phyloP scores from a whole-genome alignment of 2,797 vertebrate species.

The Syngnathus rostellatus region DNA sequence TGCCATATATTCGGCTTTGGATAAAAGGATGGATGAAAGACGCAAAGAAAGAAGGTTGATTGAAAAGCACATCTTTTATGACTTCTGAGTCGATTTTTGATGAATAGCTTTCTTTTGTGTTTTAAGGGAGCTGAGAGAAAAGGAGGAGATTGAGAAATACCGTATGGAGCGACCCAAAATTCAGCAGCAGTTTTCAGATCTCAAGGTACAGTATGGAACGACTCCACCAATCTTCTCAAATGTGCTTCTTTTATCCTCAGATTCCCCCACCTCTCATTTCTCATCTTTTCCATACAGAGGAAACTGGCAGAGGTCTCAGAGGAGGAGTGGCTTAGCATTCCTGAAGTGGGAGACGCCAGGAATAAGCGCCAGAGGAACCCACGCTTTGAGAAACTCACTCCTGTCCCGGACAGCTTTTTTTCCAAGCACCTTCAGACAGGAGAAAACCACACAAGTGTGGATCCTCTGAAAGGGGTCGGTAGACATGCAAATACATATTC shows the following conservation, averaged over 20 bases:
- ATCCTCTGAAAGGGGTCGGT: conserved; percentile 88
- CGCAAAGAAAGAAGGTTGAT: conserved; percentile 89
- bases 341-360: conserved; percentile 93
- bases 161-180: conserved; percentile 98
- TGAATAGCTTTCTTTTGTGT: conserved; percentile 3
- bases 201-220: conserved; percentile 73
- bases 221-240: neutral
- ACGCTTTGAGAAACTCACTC: conserved; percentile 93
- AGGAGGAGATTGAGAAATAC: conserved; percentile 98
- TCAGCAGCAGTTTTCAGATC: conserved; percentile 96
- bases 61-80: neutral
- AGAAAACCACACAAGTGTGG: conserved; percentile 86
- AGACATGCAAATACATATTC: neutral
- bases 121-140: conserved; percentile 88
- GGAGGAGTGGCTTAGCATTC: conserved; percentile 97
- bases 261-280: neutral
- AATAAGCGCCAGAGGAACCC: conserved; percentile 97
- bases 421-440: conserved; percentile 91
- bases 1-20: conserved; percentile 91
- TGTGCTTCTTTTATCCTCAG: neutral
- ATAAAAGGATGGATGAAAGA: conserved; percentile 97
- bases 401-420: conserved; percentile 96
- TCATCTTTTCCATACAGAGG: conserved; percentile 62
- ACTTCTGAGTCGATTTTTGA: neutral
- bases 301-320: conserved; percentile 93